Conservation (phyloP, 2,113 vertebrate genomes). For the Calonectris borealis region DNA sequence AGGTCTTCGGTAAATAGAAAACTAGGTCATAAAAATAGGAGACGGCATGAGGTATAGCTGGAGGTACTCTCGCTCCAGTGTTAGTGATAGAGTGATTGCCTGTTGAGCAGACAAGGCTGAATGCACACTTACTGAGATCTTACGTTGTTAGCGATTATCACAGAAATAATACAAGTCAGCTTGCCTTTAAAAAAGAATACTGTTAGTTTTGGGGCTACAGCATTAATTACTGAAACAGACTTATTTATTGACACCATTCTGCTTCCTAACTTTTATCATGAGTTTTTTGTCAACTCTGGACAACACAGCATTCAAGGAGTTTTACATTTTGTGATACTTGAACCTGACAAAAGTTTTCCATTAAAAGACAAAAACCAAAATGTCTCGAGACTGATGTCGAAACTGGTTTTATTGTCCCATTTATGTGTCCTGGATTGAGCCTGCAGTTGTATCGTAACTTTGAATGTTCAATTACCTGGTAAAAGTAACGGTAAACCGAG, state of each 20-base stretch:
- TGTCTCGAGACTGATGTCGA: rapidly evolving
- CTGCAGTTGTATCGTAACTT: rapidly evolving
- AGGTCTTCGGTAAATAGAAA: not conserved
- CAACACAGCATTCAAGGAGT: not conserved
- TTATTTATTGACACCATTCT: not conserved
- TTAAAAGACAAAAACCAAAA: not conserved
- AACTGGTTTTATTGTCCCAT: not conserved
- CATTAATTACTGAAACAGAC: not conserved
- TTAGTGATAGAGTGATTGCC: rapidly evolving
- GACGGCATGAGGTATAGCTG: not conserved
- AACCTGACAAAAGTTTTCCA: not conserved
- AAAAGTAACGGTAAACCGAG: not conserved
- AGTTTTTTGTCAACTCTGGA: not conserved
- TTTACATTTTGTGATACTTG: not conserved
- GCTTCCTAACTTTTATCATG: not conserved
- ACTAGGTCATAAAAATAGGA: not conserved
- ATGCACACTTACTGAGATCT: not conserved
- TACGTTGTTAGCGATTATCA: not conserved
- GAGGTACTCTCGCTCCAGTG: not conserved
- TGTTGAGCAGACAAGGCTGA: not conserved
- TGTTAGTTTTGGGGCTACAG: not conserved
- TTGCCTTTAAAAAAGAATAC: not conserved
- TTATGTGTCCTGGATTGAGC: not conserved
- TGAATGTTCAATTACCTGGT: not conserved
- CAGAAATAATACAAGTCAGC: not conserved